Conservation (phyloP, 2,797 vertebrate species). For the Telmatherina bonti region DNA sequence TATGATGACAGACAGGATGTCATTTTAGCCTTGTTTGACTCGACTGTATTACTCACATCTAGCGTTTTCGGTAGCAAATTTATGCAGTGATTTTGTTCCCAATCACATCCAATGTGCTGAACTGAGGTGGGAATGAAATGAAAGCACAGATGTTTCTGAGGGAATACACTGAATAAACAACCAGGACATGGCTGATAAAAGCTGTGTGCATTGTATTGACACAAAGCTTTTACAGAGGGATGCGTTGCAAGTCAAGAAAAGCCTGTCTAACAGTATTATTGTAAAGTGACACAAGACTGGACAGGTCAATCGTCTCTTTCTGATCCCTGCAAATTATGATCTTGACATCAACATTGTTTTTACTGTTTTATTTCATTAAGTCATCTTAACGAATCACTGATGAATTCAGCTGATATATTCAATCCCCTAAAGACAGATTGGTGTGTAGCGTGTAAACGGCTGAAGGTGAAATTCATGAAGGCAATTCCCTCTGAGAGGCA, state of each 20-base stretch:
- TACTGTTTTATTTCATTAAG: not conserved
- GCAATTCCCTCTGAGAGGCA: slow-evolving; percentile 6
- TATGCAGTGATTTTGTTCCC: slow-evolving; percentile 9
- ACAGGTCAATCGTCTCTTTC: slow-evolving; percentile 13
- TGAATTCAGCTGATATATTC: slow-evolving; percentile 9
- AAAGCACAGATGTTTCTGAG: not conserved
- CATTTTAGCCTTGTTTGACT: not conserved
- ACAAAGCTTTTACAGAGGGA: not conserved
- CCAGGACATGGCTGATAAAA: not conserved
- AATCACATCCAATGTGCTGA: slow-evolving; percentile 9
- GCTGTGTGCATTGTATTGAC: slow-evolving; percentile 1
- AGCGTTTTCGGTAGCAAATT: slow-evolving; percentile 21
- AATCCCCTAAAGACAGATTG: slow-evolving; percentile 20
- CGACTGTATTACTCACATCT: not conserved
- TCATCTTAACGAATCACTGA: not conserved
- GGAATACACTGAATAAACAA: not conserved
- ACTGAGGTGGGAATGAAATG: not conserved
- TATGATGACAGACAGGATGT: no score
- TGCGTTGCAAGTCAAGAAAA: slow-evolving; percentile 15
- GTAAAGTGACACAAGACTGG: slow-evolving; percentile 11
- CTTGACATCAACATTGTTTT: slow-evolving; percentile 1
- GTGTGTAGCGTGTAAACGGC: slow-evolving; percentile 17
- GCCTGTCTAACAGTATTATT: not conserved
- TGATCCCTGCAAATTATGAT: slow-evolving; percentile 3
- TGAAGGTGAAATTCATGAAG: slow-evolving; percentile 24